Conservation (phyloP, 2,888 invertebrate genomes). For the Lissocephala sabroskyi region DNA sequence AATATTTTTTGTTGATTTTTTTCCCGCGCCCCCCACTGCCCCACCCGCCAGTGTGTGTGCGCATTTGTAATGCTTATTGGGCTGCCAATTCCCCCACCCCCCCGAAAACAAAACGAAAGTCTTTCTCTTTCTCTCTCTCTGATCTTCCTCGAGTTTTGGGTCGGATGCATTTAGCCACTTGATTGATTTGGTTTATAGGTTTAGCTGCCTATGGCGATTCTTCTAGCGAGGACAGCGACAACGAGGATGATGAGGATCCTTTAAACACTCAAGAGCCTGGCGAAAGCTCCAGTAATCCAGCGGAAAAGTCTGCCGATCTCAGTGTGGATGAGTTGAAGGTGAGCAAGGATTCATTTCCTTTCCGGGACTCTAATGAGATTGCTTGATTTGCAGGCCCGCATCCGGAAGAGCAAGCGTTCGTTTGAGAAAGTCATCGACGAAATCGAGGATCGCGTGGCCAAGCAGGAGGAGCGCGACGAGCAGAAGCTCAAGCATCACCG, state of each 20-base stretch:
- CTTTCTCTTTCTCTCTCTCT: no score
- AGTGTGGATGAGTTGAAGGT: constrained; percentile 83
- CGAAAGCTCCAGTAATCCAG: constrained; percentile 72
- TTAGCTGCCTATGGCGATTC: constrained; percentile 86
- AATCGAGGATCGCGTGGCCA: constrained; percentile 80
- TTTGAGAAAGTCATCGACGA: constrained; percentile 84
- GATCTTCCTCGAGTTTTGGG: no score
- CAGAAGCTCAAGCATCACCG: constrained; percentile 55
- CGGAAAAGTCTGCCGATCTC: constrained; percentile 26
- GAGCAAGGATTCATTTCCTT: background rate
- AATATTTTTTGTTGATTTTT: constrained; percentile 9
- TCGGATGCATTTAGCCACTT: constrained; percentile 66
- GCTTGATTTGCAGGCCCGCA: constrained; percentile 73
- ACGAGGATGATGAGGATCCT: constrained; percentile 56
- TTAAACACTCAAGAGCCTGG: constrained; percentile 50
- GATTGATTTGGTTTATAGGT: constrained; percentile 76
- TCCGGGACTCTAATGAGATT: no score
- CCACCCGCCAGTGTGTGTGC: background rate
- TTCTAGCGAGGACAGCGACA: constrained; percentile 78
- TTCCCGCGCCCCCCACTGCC: constrained; percentile 16
- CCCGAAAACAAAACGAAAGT: no score
- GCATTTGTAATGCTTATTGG: no score
- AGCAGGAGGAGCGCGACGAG: constrained; percentile 76
- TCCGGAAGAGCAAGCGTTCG: constrained; percentile 78
- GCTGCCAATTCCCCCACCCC: no score